These are phyloP conservation scores for Phalanger gymnotis DNA, from an alignment of 2,797 vertebrate genomes.

Conservation along the genomic window DNA sequence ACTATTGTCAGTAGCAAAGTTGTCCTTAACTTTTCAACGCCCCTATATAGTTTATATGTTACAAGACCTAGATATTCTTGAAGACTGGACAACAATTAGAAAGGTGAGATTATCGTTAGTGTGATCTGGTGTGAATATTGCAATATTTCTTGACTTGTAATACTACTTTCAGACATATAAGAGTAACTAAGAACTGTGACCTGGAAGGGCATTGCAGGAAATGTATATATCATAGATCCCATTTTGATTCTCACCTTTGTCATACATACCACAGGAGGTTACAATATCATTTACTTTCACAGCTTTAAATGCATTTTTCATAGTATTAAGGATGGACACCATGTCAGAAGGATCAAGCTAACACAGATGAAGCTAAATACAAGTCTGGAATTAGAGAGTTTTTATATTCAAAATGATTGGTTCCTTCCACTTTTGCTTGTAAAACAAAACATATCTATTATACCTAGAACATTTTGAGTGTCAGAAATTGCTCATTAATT, in stretches of 20 bases:
- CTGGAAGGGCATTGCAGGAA: slow-evolving; percentile 50
- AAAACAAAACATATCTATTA: neutral
- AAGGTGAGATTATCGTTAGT: slow-evolving; percentile 87
- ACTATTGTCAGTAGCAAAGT: slow-evolving; percentile 34
- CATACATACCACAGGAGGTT: neutral
- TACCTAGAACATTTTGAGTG: slow-evolving; percentile 47
- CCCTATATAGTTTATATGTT: slow-evolving; percentile 99
- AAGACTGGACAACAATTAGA: slow-evolving; percentile 99
- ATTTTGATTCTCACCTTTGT: neutral
- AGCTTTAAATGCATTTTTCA: neutral
- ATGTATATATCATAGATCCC: slow-evolving; percentile 31
- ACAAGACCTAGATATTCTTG: slow-evolving; percentile 97
- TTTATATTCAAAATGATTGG: slow-evolving; percentile 31
- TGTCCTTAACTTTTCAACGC: slow-evolving; percentile 89
- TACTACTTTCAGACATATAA: slow-evolving; percentile 34
- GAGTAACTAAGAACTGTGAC: slow-evolving; percentile 39
- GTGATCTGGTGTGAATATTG: slow-evolving; percentile 19
- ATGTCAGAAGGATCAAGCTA: neutral
- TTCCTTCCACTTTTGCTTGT: slow-evolving; percentile 53
- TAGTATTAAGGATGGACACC: neutral
- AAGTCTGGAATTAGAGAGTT: slow-evolving; percentile 14
- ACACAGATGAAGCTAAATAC: neutral
- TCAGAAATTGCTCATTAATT: slow-evolving; percentile 54
- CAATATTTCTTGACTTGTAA: slow-evolving; percentile 51
- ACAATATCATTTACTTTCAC: neutral